These are phyloP conservation scores for Chironomus striatipennis DNA, from an alignment of 1,140 invertebrate species.

Conservation along the genomic window DNA sequence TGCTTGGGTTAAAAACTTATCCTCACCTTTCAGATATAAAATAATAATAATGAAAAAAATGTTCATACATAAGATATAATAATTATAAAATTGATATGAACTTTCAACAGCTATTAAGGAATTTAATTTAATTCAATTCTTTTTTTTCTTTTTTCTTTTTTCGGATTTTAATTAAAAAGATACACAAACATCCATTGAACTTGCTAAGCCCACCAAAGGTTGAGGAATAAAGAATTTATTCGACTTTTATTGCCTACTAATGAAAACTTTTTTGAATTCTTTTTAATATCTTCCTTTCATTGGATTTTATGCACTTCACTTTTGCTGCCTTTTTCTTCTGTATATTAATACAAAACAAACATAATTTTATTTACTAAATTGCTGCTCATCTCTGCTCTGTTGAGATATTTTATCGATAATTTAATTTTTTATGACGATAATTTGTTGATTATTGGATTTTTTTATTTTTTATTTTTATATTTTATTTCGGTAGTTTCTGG, in stretches of 20 bases:
- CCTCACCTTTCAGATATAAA: neutral
- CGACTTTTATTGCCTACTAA: neutral
- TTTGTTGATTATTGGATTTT: no score
- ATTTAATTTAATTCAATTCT: neutral
- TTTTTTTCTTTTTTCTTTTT: no score
- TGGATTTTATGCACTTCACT: neutral
- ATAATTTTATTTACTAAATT: no score
- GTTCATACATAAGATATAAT: neutral
- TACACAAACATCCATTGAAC: conserved; percentile 4
- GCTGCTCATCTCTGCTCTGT: no score
- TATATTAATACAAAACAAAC: no score
- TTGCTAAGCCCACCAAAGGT: neutral
- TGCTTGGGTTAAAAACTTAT: no score
- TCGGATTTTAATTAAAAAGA: neutral
- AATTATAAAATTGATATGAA: neutral
- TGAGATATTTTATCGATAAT: no score
- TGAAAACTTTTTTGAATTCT: neutral
- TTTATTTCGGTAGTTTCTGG: no score
- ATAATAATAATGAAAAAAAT: neutral
- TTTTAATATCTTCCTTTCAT: conserved; percentile 14
- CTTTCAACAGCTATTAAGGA: neutral
- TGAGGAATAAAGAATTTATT: neutral
- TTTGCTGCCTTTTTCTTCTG: neutral
- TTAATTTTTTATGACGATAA: no score
- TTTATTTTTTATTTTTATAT: no score